phyloP scores from a whole-genome alignment of 2,797 vertebrate species.

The Paramormyrops hopkinsi region DNA sequence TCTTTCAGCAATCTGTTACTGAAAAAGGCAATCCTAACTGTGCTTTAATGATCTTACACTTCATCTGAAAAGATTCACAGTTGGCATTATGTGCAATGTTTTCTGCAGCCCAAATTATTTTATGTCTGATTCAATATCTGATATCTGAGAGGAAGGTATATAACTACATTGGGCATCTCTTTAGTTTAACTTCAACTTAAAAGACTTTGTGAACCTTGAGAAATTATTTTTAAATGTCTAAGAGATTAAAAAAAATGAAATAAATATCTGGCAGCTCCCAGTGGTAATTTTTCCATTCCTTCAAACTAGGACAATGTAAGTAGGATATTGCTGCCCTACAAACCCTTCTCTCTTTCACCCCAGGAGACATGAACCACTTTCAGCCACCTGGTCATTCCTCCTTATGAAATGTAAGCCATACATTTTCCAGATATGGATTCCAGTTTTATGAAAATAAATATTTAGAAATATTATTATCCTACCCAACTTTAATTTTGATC shows the following conservation, averaged over 20 bases:
- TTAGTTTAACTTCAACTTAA: slow-evolving; percentile 29
- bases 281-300: slow-evolving; percentile 53
- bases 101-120: background rate
- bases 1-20: background rate
- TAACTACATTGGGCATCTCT: background rate
- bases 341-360: slow-evolving; percentile 44
- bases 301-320: slow-evolving; percentile 49
- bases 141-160: background rate
- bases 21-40: background rate
- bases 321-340: slow-evolving; percentile 48
- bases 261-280: slow-evolving; percentile 39
- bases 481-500: background rate
- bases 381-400: slow-evolving; percentile 49
- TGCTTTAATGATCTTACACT: background rate
- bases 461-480: background rate
- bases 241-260: slow-evolving; percentile 9
- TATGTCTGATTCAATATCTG: background rate
- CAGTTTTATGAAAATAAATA: slow-evolving; percentile 12
- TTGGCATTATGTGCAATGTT: background rate
- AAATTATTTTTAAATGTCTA: slow-evolving; percentile 35
- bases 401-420: slow-evolving; percentile 25
- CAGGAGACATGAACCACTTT: slow-evolving; percentile 61
- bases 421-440: slow-evolving; percentile 38
- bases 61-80: background rate
- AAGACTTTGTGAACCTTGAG: slow-evolving; percentile 26